Conservation (phyloP, 2,888 invertebrate species). For the Scaptomyza caliginosa region DNA sequence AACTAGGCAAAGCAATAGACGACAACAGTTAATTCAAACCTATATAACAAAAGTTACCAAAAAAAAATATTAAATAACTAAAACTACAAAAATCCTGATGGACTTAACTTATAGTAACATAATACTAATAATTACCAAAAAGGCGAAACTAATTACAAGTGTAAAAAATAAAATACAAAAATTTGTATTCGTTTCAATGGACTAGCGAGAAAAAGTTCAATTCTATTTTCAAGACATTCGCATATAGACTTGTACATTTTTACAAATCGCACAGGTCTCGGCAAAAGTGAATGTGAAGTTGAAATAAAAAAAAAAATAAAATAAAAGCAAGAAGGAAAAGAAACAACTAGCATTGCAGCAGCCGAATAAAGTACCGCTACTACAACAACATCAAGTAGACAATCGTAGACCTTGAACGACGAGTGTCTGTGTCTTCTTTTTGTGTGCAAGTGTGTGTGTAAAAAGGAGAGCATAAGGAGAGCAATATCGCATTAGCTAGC, state of each 20-base stretch:
- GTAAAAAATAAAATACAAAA: neutral
- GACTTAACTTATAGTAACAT: constrained; percentile 12
- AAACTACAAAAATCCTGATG: constrained; percentile 19
- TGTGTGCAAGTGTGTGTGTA: constrained; percentile 5
- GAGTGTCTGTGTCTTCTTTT: constrained; percentile 1
- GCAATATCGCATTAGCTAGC: constrained; percentile 6
- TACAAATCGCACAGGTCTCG: neutral
- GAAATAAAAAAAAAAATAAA: constrained; percentile 1
- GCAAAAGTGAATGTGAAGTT: constrained; percentile 33
- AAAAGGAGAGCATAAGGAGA: constrained; percentile 5
- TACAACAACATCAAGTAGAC: constrained; percentile 17
- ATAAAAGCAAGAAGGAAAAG: neutral
- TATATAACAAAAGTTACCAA: constrained; percentile 29
- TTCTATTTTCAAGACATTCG: constrained; percentile 11
- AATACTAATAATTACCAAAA: constrained; percentile 2
- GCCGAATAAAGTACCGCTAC: constrained; percentile 14
- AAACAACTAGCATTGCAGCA: neutral
- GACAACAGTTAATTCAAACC: constrained; percentile 22
- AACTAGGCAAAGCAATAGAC: constrained; percentile 40
- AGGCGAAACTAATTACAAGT: constrained; percentile 11
- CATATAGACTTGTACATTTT: neutral
- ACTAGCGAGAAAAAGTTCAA: constrained; percentile 13
- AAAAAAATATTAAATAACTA: constrained; percentile 17
- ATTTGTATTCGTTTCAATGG: constrained; percentile 4
- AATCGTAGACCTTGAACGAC: constrained; percentile 16